Percentiles rank a stretch among this genome's conserved stretches.
Conservation (phyloP, 2,888 invertebrate genomes). For the Nymphalis polychloros region DNA sequence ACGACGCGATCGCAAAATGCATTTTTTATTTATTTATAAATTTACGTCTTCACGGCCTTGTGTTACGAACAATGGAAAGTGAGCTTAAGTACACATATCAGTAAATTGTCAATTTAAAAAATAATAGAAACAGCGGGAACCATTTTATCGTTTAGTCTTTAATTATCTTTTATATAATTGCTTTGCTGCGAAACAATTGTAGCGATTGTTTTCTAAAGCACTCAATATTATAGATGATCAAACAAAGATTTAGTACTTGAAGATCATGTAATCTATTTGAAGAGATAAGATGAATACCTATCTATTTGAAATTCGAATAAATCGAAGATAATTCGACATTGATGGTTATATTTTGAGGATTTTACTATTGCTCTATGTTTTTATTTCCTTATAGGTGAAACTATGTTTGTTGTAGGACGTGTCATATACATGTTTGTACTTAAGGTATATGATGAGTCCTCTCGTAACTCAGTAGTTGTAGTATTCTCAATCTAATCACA, state of each 20-base stretch:
- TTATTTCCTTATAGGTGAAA: too few species aligned
- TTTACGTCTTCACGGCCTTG: not conserved
- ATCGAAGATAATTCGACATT: not conserved
- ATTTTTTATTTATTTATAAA: not conserved
- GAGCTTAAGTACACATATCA: not conserved
- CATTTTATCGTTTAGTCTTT: constrained; percentile 2
- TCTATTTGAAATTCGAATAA: too few species aligned
- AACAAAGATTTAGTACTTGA: constrained; percentile 5
- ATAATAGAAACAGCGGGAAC: not conserved
- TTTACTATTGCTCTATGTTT: too few species aligned
- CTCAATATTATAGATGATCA: not conserved
- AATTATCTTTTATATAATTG: constrained; percentile 21
- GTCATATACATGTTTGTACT: too few species aligned
- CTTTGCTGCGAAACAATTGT: constrained; percentile 12
- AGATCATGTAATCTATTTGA: constrained; percentile 19
- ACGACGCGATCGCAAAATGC: not conserved
- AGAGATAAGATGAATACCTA: constrained; percentile 5
- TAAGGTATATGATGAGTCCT: too few species aligned
- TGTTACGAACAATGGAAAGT: constrained; percentile 8
- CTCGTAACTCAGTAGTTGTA: not conserved
- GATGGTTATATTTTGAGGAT: not conserved
- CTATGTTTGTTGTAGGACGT: too few species aligned
- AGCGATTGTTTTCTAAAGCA: constrained; percentile 2
- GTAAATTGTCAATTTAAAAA: not conserved
- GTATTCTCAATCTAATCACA: constrained; percentile 33